A percentile compares a stretch with the other conserved stretches of the same genome.
Evolutionary conservation across 2,113 vertebrate species (phyloP).

Genomic region (Sclerurus mexicanus): DNA sequence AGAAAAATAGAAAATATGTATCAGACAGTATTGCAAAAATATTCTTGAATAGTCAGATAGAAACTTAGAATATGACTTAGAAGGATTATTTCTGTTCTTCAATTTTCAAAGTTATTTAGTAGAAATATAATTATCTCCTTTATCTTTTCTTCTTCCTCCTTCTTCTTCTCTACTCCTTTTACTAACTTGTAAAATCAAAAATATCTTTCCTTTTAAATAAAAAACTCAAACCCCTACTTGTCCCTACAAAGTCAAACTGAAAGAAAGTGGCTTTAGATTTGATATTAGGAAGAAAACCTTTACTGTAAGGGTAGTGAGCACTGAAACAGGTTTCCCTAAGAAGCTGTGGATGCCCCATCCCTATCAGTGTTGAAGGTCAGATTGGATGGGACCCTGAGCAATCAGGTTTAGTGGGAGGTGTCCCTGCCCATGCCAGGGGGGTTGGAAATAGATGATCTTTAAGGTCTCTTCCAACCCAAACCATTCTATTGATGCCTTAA

Average conservation of each 20-base stretch:
- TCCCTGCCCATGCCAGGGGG: background rate
- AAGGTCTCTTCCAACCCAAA: background rate
- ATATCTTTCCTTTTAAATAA: no score
- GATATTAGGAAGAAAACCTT: background rate
- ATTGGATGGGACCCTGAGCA: background rate
- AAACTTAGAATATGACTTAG: no score
- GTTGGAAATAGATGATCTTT: background rate
- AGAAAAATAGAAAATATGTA: background rate
- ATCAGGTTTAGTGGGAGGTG: background rate
- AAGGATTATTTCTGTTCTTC: no score
- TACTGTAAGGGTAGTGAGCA: background rate
- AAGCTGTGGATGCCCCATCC: background rate
- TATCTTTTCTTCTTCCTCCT: no score
- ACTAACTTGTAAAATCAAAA: no score
- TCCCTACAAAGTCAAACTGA: no score
- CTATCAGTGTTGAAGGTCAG: background rate
- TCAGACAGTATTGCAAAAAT: background rate
- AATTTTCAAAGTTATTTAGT: no score
- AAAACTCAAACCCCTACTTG: no score
- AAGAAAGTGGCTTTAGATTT: background rate
- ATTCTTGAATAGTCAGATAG: background rate
- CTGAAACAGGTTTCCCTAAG: background rate
- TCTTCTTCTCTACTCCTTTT: no score
- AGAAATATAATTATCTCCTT: no score
- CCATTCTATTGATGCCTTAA: background rate